Evolutionary conservation across 2,888 invertebrate genomes (phyloP), one percentile per base, ranked within the genome.

Genomic region (Chydorus sphaericus): DNA sequence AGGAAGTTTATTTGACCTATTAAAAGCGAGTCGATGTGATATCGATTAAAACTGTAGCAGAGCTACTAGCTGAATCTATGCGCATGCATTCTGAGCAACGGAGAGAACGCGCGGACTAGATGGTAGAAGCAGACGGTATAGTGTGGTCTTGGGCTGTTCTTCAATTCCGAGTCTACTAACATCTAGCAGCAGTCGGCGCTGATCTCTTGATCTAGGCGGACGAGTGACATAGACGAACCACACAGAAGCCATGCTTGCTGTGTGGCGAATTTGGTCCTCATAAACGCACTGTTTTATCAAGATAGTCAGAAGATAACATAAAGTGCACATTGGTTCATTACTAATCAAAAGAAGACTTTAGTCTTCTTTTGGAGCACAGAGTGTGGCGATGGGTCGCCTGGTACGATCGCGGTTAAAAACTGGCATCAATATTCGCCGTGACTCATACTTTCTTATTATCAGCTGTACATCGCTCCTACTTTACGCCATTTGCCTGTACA

Each of bases 401-500:
- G 31, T 52, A 18, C 31, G 52, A 36, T 52, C 52, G 23, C 31
- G 52, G 31, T 36, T 52, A 23, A 52, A 52, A 52, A 6, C 26
- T 14, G 44, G 36, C 26, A 33, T 52, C 18, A 36, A 36, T 23
- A 36, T 55, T 30, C 48, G 55, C 20, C 37, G 49, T 23, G 55
- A 55, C 37, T 49, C 55, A 4, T 55, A 55, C 28, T 49, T 55
- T 33, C 28, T 55, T n/a, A 31, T 55, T 33, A 49, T 55, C 23
- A 55, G 38, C 20, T 55, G 48, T 23, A 38, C 55, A 1, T 55
- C 55, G 10, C 38, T 55, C 26, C 16, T 55, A 16, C 48, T 55
- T 16, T 55, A 55, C 28, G 49, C 33, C 48, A 48, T 55, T 48
- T 55, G 55, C 31, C 28, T 55, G 55, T 55, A 55, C 28, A 38